phyloP scores from a whole-genome alignment of 2,113 vertebrate genomes.

The Leptosomus discolor region DNA sequence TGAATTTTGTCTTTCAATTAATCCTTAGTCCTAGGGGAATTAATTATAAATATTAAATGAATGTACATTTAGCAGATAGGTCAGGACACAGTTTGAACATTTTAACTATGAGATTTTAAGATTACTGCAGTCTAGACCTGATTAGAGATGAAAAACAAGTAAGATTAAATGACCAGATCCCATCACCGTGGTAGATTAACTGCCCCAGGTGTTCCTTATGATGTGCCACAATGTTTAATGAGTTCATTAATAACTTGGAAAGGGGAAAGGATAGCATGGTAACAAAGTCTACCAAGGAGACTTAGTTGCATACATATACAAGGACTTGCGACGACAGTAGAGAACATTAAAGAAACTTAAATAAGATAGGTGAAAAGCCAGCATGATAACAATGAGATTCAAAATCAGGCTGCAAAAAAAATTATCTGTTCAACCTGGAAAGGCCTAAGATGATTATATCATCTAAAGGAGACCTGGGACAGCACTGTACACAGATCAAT shows the following conservation, averaged over 20 bases:
- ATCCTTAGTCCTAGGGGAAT: neutral
- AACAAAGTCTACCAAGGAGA: neutral
- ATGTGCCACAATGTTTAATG: neutral
- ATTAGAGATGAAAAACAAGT: neutral
- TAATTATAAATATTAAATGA: conserved; percentile 7
- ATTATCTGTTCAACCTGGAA: neutral
- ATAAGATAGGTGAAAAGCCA: neutral
- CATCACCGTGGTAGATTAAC: neutral
- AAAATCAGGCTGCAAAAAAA: neutral
- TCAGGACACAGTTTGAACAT: conserved; percentile 2
- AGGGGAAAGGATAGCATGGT: neutral
- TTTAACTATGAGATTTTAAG: neutral
- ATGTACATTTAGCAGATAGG: neutral
- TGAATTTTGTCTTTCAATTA: neutral
- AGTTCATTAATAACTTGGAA: conserved; percentile 31
- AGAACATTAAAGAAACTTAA: neutral
- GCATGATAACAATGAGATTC: neutral
- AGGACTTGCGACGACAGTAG: neutral
- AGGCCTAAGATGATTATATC: neutral
- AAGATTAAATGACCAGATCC: neutral
- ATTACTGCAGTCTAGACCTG: neutral
- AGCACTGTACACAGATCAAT: neutral
- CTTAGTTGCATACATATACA: neutral
- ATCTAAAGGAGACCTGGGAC: neutral
- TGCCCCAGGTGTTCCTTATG: conserved; percentile 12